phyloP scores from a whole-genome alignment of 2,888 invertebrate genomes.

The Drosophila flavopinicola region DNA sequence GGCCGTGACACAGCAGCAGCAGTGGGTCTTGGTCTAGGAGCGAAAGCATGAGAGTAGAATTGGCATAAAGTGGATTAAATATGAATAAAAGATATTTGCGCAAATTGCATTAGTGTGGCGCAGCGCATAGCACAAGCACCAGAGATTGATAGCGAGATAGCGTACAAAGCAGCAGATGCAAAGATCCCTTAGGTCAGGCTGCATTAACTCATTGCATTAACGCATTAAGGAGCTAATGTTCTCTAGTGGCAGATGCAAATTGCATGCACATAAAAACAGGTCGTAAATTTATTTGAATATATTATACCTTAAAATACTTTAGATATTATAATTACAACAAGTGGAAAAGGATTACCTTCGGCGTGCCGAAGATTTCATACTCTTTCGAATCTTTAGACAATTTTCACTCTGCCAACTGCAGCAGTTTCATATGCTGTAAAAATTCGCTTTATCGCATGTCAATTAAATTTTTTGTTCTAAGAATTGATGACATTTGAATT shows the following conservation, averaged over 20 bases:
- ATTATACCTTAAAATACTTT: not conserved
- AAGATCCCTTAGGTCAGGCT: slow-evolving; percentile 36
- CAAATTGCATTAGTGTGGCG: slow-evolving; percentile 70
- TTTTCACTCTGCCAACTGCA: too few species aligned
- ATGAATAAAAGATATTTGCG: slow-evolving; percentile 76
- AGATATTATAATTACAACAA: too few species aligned
- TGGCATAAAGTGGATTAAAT: slow-evolving; percentile 76
- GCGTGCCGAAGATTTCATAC: too few species aligned
- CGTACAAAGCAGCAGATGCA: slow-evolving; percentile 3
- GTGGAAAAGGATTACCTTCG: too few species aligned
- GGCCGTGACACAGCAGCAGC: slow-evolving; percentile 30
- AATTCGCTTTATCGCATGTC: too few species aligned
- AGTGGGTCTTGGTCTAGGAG: slow-evolving; percentile 4
- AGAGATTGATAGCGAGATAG: slow-evolving; percentile 39
- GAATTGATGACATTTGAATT: too few species aligned
- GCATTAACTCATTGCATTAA: slow-evolving; percentile 47
- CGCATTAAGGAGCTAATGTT: slow-evolving; percentile 26
- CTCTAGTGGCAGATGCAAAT: slow-evolving; percentile 9
- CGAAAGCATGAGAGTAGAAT: slow-evolving; percentile 50
- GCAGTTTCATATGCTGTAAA: too few species aligned
- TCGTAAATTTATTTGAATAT: slow-evolving; percentile 1
- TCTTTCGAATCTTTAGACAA: too few species aligned
- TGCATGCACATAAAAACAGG: not conserved
- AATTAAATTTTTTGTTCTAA: too few species aligned
- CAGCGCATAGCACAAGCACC: slow-evolving; percentile 17